Base-by-base conservation (phyloP, 2,888 invertebrate genomes). In the Drosophila colorata region DNA sequence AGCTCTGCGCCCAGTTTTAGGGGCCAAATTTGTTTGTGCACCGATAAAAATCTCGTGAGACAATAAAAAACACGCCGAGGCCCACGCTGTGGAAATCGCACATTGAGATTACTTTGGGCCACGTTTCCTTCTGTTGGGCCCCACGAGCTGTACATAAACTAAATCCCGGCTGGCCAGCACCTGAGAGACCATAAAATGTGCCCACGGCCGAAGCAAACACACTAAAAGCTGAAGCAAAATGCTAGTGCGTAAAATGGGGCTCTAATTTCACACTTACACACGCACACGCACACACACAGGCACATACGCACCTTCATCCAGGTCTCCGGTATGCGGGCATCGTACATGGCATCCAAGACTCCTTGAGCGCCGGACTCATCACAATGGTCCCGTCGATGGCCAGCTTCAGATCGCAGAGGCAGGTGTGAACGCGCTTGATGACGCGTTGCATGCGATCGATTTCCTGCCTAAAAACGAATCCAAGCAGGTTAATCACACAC, bases 331-430 rank as follows among this genome's bases (percentile, higher is more conserved):
- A 99, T 97, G 69, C 98, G 94, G 2, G 98, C 98, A 91, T 99
- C 98, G 90, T 98, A 98, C 97, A 99, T 98, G 13, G 98, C 97
- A 91, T 99, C 98, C 35, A 99, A 93, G 98, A 96, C 80, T 96
- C 96, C 68, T 97, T 94, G 31, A 99, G 93, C 20, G 95, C 95
- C 90, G 98, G 97, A 88, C 98, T 98, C 98, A 99, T 99, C 25
- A 99, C 96, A 81, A 99, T 98, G 0, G 98, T 98, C 33, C 99
- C 99, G 89, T 99, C 98, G 73, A 99, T 98, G 13, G 99, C 99
- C 71, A 98, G 93, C 91, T 98, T 98, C 51, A 99, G 93, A 92
- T 99, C 97, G 57, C 95, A 95, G 48, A 99, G 93, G 6, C 98
- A 98, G 0, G 94, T 94, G 52, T 95, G 93, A 0, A 98, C 98